Evolutionary conservation across 2,797 vertebrate species (phyloP), one percentile per base, ranked within the genome.

Genomic region (Falco columbarius): DNA sequence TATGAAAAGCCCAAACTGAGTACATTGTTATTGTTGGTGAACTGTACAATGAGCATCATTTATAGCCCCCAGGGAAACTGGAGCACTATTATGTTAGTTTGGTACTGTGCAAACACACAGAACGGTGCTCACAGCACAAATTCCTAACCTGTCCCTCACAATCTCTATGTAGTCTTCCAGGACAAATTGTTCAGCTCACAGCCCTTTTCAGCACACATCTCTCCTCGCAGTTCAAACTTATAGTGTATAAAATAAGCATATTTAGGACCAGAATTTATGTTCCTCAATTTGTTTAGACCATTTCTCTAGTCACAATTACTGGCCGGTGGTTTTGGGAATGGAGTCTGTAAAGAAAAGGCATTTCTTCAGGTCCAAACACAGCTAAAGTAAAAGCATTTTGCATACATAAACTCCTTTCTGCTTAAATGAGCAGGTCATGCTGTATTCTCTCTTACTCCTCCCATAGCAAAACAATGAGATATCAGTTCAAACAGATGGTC

Each of bases 1-100:
- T 95, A 96, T 77, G 89, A 93, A 89, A 92, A 92, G 56, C 56
- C 49, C 72, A 85, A 32, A 87, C 55, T 61, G 44, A 44, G 47
- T 89, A 71, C 1, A 0, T 75, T 85, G 73, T 81, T 95, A 73
- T 54, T 96, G 74, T 21, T 90, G 58, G 65, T 65, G 59, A 96
- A 52, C 47, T 91, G 52, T 56, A 82, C 40, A 66, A 52, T 82
- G 44, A 91, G 59, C 74, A 89, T 49, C 59, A 81, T 76, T 66
- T 93, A 67, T 38, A 85, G 93, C 71, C 73, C 44, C 56, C 36
- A 46, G 84, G 77, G 61, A 93, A 92, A 82, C 0, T 8, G 30
- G 74, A 55, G 32, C 47, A 73, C n/a, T 0, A 1, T 4, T 82
- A 40, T 70, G 47, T 62, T 77, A 30, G 76, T 67, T 72, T 40